A percentile compares a stretch with the other conserved stretches of the same genome.
Evolutionary conservation across 2,113 vertebrate genomes (phyloP).

Genomic region (Mus pahari): DNA sequence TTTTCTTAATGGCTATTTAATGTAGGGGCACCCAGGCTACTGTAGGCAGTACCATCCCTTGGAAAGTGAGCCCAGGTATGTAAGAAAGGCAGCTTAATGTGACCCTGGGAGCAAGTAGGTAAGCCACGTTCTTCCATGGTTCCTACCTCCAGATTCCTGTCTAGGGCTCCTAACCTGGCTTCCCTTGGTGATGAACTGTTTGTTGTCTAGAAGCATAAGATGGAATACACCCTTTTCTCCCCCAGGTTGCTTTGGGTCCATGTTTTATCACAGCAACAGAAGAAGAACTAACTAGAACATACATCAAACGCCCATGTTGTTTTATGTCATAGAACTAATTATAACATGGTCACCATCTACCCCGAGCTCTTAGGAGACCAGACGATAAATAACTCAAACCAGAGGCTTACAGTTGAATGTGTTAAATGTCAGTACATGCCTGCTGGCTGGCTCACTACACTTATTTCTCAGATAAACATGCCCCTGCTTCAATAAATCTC

Average conservation of each 20-base stretch:
- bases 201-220: neutral
- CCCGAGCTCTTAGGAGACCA: constrained; percentile 36
- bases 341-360: neutral
- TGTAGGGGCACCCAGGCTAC: neutral
- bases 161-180: neutral
- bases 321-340: constrained; percentile 25
- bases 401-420: neutral
- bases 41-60: neutral
- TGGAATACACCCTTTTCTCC: neutral
- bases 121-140: no score
- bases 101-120: neutral
- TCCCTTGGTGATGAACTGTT: neutral
- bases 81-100: neutral
- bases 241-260: neutral
- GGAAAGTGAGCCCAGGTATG: neutral
- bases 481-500: neutral
- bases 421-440: neutral
- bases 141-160: neutral
- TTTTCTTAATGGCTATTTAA: neutral
- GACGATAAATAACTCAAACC: neutral
- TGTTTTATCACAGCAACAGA: neutral
- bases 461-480: neutral
- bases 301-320: constrained; percentile 15
- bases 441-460: neutral
- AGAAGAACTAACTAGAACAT: neutral